Conservation (phyloP, 2,888 invertebrate species). For the Lepidocyrtinus sp. region DNA sequence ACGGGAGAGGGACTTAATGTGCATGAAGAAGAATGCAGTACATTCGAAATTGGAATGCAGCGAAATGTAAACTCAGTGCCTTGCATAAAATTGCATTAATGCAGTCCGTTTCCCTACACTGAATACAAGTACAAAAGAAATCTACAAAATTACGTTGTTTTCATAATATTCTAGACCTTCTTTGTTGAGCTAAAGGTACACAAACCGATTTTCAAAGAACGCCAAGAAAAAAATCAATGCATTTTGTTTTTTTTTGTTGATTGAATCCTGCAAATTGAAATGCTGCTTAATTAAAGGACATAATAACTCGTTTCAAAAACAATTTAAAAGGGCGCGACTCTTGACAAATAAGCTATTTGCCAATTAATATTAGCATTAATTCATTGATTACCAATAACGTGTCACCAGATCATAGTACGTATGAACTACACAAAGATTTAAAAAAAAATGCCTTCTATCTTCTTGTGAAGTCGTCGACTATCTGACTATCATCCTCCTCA, state of each 20-base stretch:
- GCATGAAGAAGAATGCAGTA: too few species aligned
- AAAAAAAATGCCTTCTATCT: not conserved
- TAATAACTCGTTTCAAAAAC: constrained; percentile 1
- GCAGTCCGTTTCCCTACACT: too few species aligned
- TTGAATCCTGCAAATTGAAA: constrained; percentile 5
- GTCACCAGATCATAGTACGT: not conserved
- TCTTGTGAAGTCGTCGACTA: not conserved
- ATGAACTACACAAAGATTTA: not conserved
- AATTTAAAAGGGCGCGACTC: constrained; percentile 16
- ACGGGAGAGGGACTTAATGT: not conserved
- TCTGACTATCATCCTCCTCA: not conserved
- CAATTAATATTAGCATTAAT: constrained; percentile 27
- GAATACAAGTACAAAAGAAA: too few species aligned
- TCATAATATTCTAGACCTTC: too few species aligned
- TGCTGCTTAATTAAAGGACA: not conserved
- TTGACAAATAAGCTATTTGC: constrained; percentile 12
- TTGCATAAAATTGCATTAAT: too few species aligned
- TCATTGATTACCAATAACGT: constrained; percentile 25
- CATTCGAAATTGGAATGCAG: too few species aligned
- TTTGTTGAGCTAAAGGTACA: too few species aligned
- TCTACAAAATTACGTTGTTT: too few species aligned
- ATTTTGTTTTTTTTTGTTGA: not conserved
- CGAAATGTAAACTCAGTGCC: too few species aligned
- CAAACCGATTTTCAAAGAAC: too few species aligned
- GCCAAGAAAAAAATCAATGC: too few species aligned